Evolutionary conservation across 2,113 vertebrate genomes (phyloP), one percentile per base, ranked within the genome.

Genomic region (Albula goreensis): DNA sequence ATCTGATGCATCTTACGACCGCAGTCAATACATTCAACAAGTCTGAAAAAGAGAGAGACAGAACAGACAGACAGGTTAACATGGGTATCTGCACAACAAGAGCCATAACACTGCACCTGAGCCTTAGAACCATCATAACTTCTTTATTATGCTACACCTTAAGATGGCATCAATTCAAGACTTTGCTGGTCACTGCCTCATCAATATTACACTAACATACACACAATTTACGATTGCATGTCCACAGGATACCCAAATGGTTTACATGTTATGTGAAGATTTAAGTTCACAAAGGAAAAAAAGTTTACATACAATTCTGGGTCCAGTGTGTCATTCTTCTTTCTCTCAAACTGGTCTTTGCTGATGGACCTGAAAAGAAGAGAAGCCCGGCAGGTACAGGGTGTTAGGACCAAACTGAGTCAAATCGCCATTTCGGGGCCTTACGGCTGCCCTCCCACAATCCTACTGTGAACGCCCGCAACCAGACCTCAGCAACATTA

Each of bases 1-100:
- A 99, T 99, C 94, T 99, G 98, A 91, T 99, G 98, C 98, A 99
- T 99, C 92, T 98, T 98, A 90, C 98, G 96, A 83, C 98, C 98
- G 92, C 98, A 99, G 87, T 99, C 98, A 89, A 96, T 94, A 96
- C 98, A 99, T 95, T 99, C 97, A 93, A 98, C 98, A 95, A 98
- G 97, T 89, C 98, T 99, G 88, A 15, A 94, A 85, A 89, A 8
- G 83, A 4, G 63, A 89, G 85, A 50, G 22, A 66, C 60, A 25
- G 57, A 41, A 57, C 88, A 88, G 53, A 15, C n/a, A 60, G 77
- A 31, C 70, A 74, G 70, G 6, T 74, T 31, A 74, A 19, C 6
- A 22, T 25, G 70, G 70, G 70, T n/a, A 25, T 10, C 70, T 31
- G 22, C n/a, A 74, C 15, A 25, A 25, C 70, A 74, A 31, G 70